phyloP scores from a whole-genome alignment of 2,888 invertebrate species.

The Drosophila prostipennis region DNA sequence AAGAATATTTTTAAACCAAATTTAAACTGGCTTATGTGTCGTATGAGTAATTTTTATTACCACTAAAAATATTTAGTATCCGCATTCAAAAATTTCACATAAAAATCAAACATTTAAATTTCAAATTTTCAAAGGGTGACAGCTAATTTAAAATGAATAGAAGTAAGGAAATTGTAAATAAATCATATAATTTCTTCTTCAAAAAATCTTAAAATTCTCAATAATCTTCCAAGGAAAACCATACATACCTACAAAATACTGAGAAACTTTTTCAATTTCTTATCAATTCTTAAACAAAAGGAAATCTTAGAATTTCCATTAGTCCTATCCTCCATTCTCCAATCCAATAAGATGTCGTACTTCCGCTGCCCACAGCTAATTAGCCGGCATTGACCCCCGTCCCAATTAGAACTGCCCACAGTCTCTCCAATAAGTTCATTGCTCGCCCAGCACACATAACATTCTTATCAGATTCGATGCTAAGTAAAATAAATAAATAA shows the following conservation, averaged over 20 bases:
- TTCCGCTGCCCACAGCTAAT: conserved; percentile 36
- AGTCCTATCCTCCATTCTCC: neutral
- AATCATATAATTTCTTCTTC: neutral
- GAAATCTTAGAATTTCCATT: neutral
- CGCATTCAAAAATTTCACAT: no score
- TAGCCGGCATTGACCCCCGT: conserved; percentile 15
- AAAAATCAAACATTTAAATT: no score
- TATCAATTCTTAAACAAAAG: neutral
- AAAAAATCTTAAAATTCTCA: neutral
- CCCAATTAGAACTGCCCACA: conserved; percentile 5
- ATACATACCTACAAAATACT: neutral
- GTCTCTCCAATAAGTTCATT: conserved; percentile 3
- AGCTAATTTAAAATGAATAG: no score
- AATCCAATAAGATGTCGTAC: neutral
- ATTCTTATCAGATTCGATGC: conserved; percentile 50
- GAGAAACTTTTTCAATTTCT: neutral
- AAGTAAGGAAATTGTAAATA: no score
- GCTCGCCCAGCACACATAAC: conserved; percentile 7
- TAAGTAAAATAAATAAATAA: conserved; percentile 35
- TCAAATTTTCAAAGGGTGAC: no score
- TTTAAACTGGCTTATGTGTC: no score
- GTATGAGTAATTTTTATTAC: no score
- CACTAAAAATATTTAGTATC: no score
- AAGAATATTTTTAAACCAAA: no score
- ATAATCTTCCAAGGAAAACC: no score